Evolutionary conservation across 2,888 invertebrate species (phyloP), one percentile per base, ranked within the genome.

Genomic region (Dryomyza anilis): DNA sequence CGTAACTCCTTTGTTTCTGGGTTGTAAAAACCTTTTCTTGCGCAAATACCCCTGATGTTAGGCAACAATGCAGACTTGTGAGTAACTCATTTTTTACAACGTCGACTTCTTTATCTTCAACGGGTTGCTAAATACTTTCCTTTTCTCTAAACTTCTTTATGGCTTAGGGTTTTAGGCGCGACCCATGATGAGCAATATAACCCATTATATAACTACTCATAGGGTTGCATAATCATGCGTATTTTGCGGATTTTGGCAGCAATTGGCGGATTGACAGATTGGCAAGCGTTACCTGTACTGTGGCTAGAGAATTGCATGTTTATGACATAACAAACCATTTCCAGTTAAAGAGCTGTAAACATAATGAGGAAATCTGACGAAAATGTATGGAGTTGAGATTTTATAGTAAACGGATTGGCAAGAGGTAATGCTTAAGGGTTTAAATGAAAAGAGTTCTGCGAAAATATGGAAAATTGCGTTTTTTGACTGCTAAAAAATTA

Each of bases 351-450:
- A 36, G 46, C 33, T 60, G 64, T 57, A 70, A 73, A n/a, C n/a
- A n/a, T n/a, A n/a, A n/a, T n/a, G n/a, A n/a, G n/a, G n/a, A n/a
- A n/a, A n/a, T n/a, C n/a, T n/a, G n/a, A n/a, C n/a, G n/a, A n/a
- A 75, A 75, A 66, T 72, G 16, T 61, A 30, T 21, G 30, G 27
- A 62, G 16, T 29, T 74, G 29, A 52, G 12, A 23, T 12, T 10
- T 61, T 55, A 75, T 74, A 69, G 73, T 73, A 67, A 77, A 77
- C 75, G 77, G 76, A 75, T 77, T 75, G 77, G 73, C 77, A 77
- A 76, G 75, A 76, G 76, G 72, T 74, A 71, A 75, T 29, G n/a
- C 16, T 39, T 19, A 64, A 55, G 55, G 74, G 74, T 71, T 52
- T 39, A 16, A 30, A 21, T 30, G 21, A 52, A 66, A 56, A 67